Evolutionary conservation across 2,113 vertebrate genomes (phyloP), one percentile per base, ranked within the genome.

Genomic region (Heptranchias perlo): DNA sequence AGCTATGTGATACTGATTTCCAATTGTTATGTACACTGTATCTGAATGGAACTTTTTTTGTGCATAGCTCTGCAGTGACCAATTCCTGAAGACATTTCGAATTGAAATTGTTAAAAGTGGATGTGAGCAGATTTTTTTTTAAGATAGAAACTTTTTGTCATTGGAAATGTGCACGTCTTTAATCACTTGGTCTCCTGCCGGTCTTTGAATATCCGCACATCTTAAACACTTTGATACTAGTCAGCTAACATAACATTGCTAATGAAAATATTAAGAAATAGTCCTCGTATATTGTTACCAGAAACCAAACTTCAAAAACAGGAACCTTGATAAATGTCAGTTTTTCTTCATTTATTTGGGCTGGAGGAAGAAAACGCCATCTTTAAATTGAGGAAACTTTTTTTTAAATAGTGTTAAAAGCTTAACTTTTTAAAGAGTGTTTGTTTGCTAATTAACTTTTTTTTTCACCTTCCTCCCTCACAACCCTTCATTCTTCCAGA

Each of bases 401-500:
- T 21, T 5, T 58, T 91, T 39, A 62, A 52, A 54, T 61, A 39
- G 13, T 39, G 58, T 93, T n/a, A 92, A 91, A 92, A 82, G 78
- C 54, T 61, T 92, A 39, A 62, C 6, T 39, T 64, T 93, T 39
- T 93, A 62, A 62, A 62, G 58, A 21, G 16, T 5, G 25, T 62
- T 39, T 39, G 54, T 58, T 61, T 92, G n/a, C 65, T 95, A 69
- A 95, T 69, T 39, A 65, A 65, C 96, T 76, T 76, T 96, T n/a
- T 65, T 65, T 47, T 52, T 10, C 52, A 69, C 44, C 78, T 61
- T 47, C 44, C 84, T 64, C 96, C 44, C 62, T 47, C 44, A 21
- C 39, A 35, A 65, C 96, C 96, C 97, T 97, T 97, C 97, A 97
- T 97, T 97, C 97, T 97, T 97, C 97, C 98, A 99, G 99, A 99